phyloP scores from a whole-genome alignment of 2,888 invertebrate genomes.

The Callyntrura sp. region DNA sequence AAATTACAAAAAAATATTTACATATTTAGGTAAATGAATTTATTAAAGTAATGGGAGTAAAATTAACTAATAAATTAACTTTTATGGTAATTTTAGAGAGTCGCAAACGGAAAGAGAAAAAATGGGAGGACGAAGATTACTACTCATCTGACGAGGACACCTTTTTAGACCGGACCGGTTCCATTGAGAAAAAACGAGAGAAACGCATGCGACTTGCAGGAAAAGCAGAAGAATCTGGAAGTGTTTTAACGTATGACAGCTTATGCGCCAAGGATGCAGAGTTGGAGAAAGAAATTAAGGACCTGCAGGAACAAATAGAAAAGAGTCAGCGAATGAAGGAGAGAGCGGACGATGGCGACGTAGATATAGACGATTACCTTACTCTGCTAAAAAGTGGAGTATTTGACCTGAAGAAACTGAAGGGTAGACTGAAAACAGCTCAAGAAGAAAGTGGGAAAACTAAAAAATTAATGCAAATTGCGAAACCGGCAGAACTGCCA shows the following conservation, averaged over 20 bases:
- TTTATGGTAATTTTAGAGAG: slow-evolving; percentile 56
- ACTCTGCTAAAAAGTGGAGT: slow-evolving; percentile 85
- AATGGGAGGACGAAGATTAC: slow-evolving; percentile 95
- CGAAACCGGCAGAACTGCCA: slow-evolving; percentile 85
- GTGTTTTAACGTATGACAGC: slow-evolving; percentile 87
- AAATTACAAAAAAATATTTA: too few species aligned
- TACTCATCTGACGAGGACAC: slow-evolving; percentile 98
- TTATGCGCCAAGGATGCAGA: slow-evolving; percentile 88
- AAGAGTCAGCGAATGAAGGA: slow-evolving; percentile 85
- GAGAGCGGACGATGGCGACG: slow-evolving; percentile 85
- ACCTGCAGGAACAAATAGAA: slow-evolving; percentile 87
- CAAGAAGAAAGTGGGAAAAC: slow-evolving; percentile 90
- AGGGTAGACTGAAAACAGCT: slow-evolving; percentile 88
- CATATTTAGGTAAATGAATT: slow-evolving; percentile 10
- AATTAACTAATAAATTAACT: slow-evolving; percentile 7
- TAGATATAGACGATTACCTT: slow-evolving; percentile 92
- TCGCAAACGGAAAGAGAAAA: slow-evolving; percentile 90
- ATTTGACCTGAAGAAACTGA: slow-evolving; percentile 86
- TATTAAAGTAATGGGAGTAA: too few species aligned
- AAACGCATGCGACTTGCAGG: slow-evolving; percentile 89
- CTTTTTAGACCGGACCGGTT: slow-evolving; percentile 97
- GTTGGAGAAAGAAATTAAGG: slow-evolving; percentile 87
- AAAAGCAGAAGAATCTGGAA: slow-evolving; percentile 85
- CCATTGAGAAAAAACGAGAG: slow-evolving; percentile 94
- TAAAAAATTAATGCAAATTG: slow-evolving; percentile 90